Base-by-base conservation (phyloP, 2,797 vertebrate species). In the Sorex maritimensis region DNA sequence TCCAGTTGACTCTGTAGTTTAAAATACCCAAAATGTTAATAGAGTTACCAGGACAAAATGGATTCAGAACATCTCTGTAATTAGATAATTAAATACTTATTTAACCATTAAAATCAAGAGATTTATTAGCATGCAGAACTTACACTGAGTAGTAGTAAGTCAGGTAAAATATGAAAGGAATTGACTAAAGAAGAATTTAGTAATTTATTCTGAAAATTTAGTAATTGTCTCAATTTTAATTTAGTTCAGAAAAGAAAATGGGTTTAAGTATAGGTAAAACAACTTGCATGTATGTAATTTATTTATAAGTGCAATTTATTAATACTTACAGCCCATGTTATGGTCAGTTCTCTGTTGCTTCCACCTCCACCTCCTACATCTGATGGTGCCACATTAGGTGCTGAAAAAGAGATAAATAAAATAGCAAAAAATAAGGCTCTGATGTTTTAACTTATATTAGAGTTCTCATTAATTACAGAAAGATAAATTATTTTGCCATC, bases 311-410 rank as follows among this genome's bases (percentile, higher is more conserved):
- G 17, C 6, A 85, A 52, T 17, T 68, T 41, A 46, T 69, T 11
- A 58, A 72, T 93, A 98, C 98, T 68, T 98, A 99, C 99, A 98
- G 98, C 99, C 99, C 99, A 99, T 0, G 99, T 99, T 97, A 99
- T 99, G 90, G 98, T 99, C 97, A 99, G 98, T 92, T 99, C 99
- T 95, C 98, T 98, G 97, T 98, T 99, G 82, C 98, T 98, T 95
- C 99, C 99, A 52, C 99, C 99, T 0, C 99, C 99, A 88, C 99
- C 99, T 69, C 98, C 98, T 4, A 99, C 98, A 95, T 99, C 99
- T 84, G 99, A 99, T 94, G 99, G 99, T 95, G 99, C 99, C 98
- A 99, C 99, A 95, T 99, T 98, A 97, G 99, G 99, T 98, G 97
- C 99, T 99, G 97, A 95, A 98, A 98, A 82, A 97, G 84, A 96